Percentiles rank a stretch among this genome's conserved stretches.
Conservation (phyloP, 2,888 invertebrate genomes). For the Subacronicta megacephala region DNA sequence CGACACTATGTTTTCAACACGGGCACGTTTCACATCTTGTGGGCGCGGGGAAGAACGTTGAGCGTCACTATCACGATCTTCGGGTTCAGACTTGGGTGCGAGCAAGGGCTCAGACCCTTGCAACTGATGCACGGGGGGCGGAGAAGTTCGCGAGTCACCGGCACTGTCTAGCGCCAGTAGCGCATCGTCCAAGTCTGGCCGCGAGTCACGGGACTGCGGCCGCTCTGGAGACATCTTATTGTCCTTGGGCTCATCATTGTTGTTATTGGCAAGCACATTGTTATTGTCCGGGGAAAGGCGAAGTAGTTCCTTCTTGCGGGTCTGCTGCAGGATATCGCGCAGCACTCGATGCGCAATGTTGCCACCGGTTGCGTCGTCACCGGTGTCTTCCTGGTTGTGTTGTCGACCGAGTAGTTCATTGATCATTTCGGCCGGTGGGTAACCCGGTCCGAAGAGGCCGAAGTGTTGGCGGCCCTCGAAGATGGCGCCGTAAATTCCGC, state of each 20-base stretch:
- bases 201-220: constrained; percentile 91
- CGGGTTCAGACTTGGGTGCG: constrained; percentile 92
- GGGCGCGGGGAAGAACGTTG: constrained; percentile 90
- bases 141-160: constrained; percentile 82
- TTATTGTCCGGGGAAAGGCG: constrained; percentile 90
- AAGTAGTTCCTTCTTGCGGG: constrained; percentile 95
- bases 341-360: constrained; percentile 95
- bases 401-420: constrained; percentile 96
- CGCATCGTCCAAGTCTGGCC: constrained; percentile 90
- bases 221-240: constrained; percentile 88
- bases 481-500: constrained; percentile 96
- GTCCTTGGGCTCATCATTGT: constrained; percentile 89
- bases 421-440: constrained; percentile 97
- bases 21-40: constrained; percentile 96
- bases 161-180: constrained; percentile 90
- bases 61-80: constrained; percentile 90
- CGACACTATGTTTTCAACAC: constrained; percentile 98
- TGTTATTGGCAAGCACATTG: constrained; percentile 89
- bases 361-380: constrained; percentile 86
- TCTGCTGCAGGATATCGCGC: constrained; percentile 97
- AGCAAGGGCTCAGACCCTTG: constrained; percentile 85
- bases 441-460: constrained; percentile 95
- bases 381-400: constrained; percentile 91
- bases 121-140: constrained; percentile 89
- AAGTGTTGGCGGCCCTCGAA: constrained; percentile 95